phyloP scores from a whole-genome alignment of 2,113 vertebrate genomes.

The Lipotes vexillifer region DNA sequence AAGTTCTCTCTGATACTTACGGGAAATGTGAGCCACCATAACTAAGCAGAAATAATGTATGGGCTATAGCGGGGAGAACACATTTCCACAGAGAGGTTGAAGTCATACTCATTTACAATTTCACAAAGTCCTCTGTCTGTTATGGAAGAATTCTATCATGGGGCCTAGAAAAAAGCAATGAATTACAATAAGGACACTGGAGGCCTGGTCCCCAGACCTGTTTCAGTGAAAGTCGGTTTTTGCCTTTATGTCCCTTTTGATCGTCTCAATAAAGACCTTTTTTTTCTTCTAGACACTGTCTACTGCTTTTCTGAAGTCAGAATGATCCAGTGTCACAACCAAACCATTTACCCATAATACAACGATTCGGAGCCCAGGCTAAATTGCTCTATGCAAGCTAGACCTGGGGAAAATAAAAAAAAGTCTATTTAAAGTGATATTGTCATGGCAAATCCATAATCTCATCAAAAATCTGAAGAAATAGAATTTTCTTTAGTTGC shows the following conservation, averaged over 20 bases:
- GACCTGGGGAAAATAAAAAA: background rate
- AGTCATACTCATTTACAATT: constrained; percentile 81
- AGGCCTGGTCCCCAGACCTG: constrained; percentile 14
- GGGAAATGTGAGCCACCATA: constrained; percentile 78
- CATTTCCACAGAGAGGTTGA: constrained; percentile 74
- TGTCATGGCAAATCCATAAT: background rate
- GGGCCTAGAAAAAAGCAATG: constrained; percentile 71
- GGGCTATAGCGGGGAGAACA: constrained; percentile 66
- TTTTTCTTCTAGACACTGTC: background rate
- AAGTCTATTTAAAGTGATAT: constrained; percentile 7
- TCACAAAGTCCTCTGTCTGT: constrained; percentile 73
- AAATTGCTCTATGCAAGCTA: background rate
- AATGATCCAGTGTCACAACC: background rate
- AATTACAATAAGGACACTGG: constrained; percentile 61
- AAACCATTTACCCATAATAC: background rate
- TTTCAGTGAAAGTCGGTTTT: constrained; percentile 43
- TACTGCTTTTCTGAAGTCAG: constrained; percentile 51
- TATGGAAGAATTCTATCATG: constrained; percentile 64
- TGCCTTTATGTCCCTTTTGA: constrained; percentile 52
- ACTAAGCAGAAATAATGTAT: constrained; percentile 80
- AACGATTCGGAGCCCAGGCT: constrained; percentile 9
- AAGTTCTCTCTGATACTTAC: constrained; percentile 82
- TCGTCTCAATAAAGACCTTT: constrained; percentile 46
- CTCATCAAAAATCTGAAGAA: background rate
- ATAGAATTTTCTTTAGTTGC: background rate